Evolutionary conservation across 2,113 vertebrate genomes (phyloP).

Genomic region (Epinephelus lanceolatus): DNA sequence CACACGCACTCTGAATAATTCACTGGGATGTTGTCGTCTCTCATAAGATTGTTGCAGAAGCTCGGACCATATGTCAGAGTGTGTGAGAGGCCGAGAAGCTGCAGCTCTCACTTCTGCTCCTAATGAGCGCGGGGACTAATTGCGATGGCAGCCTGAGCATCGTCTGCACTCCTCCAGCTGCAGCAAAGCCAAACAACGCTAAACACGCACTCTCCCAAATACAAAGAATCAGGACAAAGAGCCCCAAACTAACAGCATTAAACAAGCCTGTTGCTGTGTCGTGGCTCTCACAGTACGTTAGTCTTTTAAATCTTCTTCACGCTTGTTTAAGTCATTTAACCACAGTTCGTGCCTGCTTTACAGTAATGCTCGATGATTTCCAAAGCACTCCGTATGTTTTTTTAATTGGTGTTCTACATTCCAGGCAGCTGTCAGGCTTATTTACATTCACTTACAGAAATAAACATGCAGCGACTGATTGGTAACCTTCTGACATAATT

Average conservation of each 20-base stretch:
- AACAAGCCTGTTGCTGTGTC: background rate
- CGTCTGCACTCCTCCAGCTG: conserved; percentile 25
- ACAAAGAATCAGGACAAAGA: background rate
- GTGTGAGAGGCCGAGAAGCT: conserved; percentile 14
- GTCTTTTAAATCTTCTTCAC: too few relatives aligned
- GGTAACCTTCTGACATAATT: too few relatives aligned
- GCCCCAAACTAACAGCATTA: background rate
- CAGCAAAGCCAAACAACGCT: conserved; percentile 25
- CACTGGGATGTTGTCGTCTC: conserved; percentile 30
- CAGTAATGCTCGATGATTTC: too few relatives aligned
- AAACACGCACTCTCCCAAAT: background rate
- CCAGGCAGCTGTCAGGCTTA: background rate
- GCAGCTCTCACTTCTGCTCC: conserved; percentile 34
- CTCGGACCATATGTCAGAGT: conserved; percentile 50
- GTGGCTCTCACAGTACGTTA: too few relatives aligned
- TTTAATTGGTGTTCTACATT: background rate
- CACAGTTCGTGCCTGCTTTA: too few relatives aligned
- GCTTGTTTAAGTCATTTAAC: too few relatives aligned
- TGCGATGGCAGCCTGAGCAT: conserved; percentile 35
- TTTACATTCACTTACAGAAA: background rate
- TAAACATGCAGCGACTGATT: background rate
- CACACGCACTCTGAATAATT: conserved; percentile 41
- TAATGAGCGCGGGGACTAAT: conserved; percentile 59
- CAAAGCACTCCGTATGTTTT: background rate
- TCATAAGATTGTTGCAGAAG: conserved; percentile 22